These are phyloP conservation scores for Otolemur crassicaudatus DNA, from an alignment of 2,797 vertebrate species.

Conservation along the genomic window DNA sequence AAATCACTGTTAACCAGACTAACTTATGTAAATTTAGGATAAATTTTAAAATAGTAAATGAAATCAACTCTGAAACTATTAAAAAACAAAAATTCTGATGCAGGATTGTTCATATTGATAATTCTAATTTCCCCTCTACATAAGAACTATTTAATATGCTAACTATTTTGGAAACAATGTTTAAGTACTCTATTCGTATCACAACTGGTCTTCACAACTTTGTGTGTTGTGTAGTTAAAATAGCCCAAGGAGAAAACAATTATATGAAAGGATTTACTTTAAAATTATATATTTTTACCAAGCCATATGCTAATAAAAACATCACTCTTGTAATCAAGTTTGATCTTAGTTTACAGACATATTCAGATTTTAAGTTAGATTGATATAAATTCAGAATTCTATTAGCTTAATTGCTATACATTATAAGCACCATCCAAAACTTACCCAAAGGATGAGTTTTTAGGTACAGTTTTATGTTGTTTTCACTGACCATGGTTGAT, in stretches of 20 bases:
- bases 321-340: neutral
- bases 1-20: neutral
- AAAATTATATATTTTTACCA: neutral
- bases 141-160: neutral
- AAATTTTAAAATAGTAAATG: neutral
- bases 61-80: neutral
- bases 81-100: neutral
- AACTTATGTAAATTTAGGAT: neutral
- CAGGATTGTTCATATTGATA: neutral
- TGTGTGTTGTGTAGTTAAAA: neutral
- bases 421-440: neutral
- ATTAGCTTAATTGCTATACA: neutral
- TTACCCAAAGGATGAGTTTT: neutral
- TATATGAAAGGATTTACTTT: neutral
- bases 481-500: conserved; percentile 6
- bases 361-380: neutral
- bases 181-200: neutral
- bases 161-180: neutral
- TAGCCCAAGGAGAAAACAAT: neutral
- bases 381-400: neutral
- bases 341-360: neutral
- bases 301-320: neutral
- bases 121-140: neutral
- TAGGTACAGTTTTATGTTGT: neutral
- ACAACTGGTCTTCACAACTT: neutral